A percentile compares a stretch with the other conserved stretches of the same genome.
Conservation (phyloP, 2,113 vertebrate species). For the Platichthys flesus region DNA sequence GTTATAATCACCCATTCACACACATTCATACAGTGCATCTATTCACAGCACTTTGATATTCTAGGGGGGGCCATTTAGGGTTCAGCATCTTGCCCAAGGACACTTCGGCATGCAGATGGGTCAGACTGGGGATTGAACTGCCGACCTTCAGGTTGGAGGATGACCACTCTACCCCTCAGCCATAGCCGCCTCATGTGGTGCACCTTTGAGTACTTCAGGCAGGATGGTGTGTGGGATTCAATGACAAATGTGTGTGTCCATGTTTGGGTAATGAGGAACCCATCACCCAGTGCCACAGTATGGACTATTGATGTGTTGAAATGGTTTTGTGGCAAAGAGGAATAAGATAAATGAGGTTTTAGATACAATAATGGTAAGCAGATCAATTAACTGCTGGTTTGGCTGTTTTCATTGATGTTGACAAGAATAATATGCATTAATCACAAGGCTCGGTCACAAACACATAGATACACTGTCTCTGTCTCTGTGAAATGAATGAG, state of each 20-base stretch:
- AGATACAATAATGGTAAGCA: neutral
- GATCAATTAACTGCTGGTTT: neutral
- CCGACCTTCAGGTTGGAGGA: no score
- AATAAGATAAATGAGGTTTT: neutral
- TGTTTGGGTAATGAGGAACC: neutral
- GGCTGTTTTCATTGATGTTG: neutral
- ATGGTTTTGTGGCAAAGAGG: neutral
- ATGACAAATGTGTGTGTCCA: neutral
- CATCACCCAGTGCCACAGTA: neutral
- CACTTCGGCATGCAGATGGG: no score
- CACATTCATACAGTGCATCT: no score
- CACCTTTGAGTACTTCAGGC: no score
- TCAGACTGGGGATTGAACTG: no score
- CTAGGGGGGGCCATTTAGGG: no score
- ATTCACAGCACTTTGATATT: no score
- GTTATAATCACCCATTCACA: no score
- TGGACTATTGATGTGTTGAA: neutral
- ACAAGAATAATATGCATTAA: neutral
- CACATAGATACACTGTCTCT: neutral
- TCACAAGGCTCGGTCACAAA: neutral
- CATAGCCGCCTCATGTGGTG: no score
- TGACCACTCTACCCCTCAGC: no score
- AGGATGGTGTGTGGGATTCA: neutral
- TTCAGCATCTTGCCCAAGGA: no score
- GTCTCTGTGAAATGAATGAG: constrained; percentile 24